Base-by-base conservation (phyloP, 2,888 invertebrate species). In the Linyphia triangularis region DNA sequence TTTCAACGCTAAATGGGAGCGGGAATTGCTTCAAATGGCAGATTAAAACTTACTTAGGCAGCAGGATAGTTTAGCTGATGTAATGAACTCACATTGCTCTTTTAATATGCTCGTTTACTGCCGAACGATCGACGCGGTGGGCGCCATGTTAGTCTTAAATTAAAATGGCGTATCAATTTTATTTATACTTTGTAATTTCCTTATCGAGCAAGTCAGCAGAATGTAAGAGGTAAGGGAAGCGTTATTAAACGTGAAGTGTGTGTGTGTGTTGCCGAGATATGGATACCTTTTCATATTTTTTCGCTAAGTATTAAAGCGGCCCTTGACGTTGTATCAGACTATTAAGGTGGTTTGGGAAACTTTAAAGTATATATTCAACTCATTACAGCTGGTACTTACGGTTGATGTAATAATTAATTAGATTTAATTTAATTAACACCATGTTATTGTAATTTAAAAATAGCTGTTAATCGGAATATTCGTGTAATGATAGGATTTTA, bases 21-120 rank as follows among this genome's bases (percentile, higher is more conserved):
- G 67, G 86, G 86, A 88, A 88, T 88, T 88, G 86, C 86, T 88
- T 83, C 82, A 88, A 88, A 88, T 88, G 88, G 88, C 82, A 88
- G 88, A 88, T 88, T 88, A 88, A 88, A 88, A 88, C 88, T 88
- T 88, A 88, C 88, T 88, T 88, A 88, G 88, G 88, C 77, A 83
- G 88, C 88, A 83, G 77, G 88, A 88, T 88, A 88, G 88, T 88
- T 88, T 88, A 88, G 88, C 88, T 83, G 88, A 88, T 83, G 88
- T 88, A 88, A 88, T 88, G 88, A 88, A 83, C 86, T 88, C 86
- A 59, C 86, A 88, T 88, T 88, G 81, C 86, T 61, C 81, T 88
- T 88, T 88, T 88, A 88, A 88, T 88, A 88, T 88, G 86, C 86
- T 88, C 86, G 86, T 88, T 88, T 88, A 88, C 81, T 40, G 86